Percentiles rank a stretch among this genome's conserved stretches.
These are phyloP conservation scores for Cataglyphis altisquamis DNA, from an alignment of 2,888 invertebrate species.

Conservation along the genomic window DNA sequence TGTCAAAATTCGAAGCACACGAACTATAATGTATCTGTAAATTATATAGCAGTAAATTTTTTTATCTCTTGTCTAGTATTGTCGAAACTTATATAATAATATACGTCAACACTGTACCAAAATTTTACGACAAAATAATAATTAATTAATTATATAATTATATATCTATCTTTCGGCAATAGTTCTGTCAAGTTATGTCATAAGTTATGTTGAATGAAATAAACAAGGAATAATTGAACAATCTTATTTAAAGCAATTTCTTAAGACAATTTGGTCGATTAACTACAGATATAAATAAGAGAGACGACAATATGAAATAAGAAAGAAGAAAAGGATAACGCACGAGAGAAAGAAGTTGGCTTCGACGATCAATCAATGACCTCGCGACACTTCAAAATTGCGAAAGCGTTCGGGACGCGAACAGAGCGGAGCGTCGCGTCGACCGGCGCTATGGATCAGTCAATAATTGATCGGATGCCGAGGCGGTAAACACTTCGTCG, in stretches of 20 bases:
- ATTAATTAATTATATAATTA: too few relatives aligned
- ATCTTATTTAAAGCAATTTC: slow-evolving; percentile 70
- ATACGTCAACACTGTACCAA: not conserved
- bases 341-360: slow-evolving; percentile 69
- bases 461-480: slow-evolving; percentile 83
- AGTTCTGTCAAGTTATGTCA: not conserved
- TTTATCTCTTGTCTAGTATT: not conserved
- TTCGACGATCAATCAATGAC: slow-evolving; percentile 79
- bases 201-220: not conserved
- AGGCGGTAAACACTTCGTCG: slow-evolving; percentile 83
- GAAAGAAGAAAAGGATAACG: slow-evolving; percentile 37
- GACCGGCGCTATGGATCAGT: slow-evolving; percentile 77
- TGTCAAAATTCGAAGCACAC: slow-evolving; percentile 3
- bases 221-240: not conserved
- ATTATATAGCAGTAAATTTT: not conserved
- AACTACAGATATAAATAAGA: slow-evolving; percentile 67
- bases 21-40: not conserved
- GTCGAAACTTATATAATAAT: slow-evolving; percentile 7
- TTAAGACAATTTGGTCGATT: slow-evolving; percentile 72
- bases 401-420: slow-evolving; percentile 63
- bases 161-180: not conserved
- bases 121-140: not conserved
- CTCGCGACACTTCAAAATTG: slow-evolving; percentile 78
- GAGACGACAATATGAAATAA: slow-evolving; percentile 30
- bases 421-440: slow-evolving; percentile 55